Base-by-base conservation (phyloP, 2,888 invertebrate species). In the Limenitis camilla region DNA sequence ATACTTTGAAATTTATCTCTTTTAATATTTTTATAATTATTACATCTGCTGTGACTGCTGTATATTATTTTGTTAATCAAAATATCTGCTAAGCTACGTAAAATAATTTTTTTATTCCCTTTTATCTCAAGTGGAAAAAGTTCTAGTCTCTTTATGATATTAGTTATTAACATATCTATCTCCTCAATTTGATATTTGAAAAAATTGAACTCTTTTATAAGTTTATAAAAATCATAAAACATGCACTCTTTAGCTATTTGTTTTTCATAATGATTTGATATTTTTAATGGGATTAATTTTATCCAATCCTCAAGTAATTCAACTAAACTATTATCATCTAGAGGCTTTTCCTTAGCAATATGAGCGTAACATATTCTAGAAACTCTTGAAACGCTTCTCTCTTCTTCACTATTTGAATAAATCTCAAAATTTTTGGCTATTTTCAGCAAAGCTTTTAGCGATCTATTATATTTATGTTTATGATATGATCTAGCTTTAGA, bases 271-370 rank as follows among this genome's bases (percentile, higher is more conserved):
- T 35, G 43, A 28, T 59, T 41, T 38, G 35, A 50, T 29, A 43
- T 38, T 38, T 56, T 59, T 27, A 58, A 33, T 6, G 59, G 62
- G 19, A 62, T 49, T 19, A 56, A 43, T 19, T 52, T 49, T 8
- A 60, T 39, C 61, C 61, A 61, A 39, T 53, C 52, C 8, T 56
- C 36, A 39, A 64, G n/a, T 6, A 56, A 30, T 10, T 61, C 6
- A 56, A 52, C 46, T 65, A 69, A 49, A 71, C 62, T 2, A 71
- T 75, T 53, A 54, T 71, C 68, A 47, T 71, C 61, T 27, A 73
- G 9, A 28, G 32, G 19, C 29, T 6, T 47, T 10, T 33, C 36
- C 0, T 39, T 29, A 11, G 38, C 5, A 1, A 54, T n/a, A 31
- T 56, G 45, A 5, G 55, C 42, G 5, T 46, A 47, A 32, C 44